Conservation (phyloP, 1,140 invertebrate species). For the Vollenhovia emeryi region DNA sequence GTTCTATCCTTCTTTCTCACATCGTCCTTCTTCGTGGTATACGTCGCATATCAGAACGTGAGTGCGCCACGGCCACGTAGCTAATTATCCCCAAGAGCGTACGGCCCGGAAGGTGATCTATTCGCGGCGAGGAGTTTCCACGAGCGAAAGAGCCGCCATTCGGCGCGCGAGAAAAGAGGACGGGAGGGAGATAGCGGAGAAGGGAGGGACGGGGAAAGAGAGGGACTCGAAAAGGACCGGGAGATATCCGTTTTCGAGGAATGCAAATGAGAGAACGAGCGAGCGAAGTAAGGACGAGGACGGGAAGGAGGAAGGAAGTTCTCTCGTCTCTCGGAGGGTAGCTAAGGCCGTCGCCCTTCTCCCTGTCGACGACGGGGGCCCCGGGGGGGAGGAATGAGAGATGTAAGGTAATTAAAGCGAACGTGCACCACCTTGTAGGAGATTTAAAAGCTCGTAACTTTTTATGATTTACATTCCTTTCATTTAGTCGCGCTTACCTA, state of each 20-base stretch:
- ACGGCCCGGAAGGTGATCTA: conserved; percentile 82
- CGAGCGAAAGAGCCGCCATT: conserved; percentile 58
- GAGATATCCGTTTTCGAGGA: conserved; percentile 80
- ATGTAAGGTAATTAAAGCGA: conserved; percentile 86
- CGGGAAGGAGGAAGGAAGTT: conserved; percentile 41
- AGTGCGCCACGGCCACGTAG: conserved; percentile 77
- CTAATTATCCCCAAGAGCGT: conserved; percentile 83
- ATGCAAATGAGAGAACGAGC: conserved; percentile 81
- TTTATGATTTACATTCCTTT: conserved; percentile 86
- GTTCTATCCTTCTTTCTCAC: conserved; percentile 39
- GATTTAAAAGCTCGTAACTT: conserved; percentile 86
- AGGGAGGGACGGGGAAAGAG: conserved; percentile 65
- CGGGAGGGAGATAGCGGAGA: conserved; percentile 25
- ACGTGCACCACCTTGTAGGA: conserved; percentile 85
- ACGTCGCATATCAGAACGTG: conserved; percentile 74
- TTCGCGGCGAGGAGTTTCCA: conserved; percentile 78
- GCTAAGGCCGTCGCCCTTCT: conserved; percentile 15
- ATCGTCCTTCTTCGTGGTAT: conserved; percentile 68
- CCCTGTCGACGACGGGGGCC: conserved; percentile 49
- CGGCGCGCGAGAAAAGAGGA: conserved; percentile 49
- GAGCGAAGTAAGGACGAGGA: conserved; percentile 46
- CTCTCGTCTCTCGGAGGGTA: conserved; percentile 42
- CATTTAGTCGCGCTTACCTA: conserved; percentile 84
- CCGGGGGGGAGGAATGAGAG: conserved; percentile 80
- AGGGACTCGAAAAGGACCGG: conserved; percentile 45